Conservation (phyloP, 2,797 vertebrate species). For the Microtus californicus region DNA sequence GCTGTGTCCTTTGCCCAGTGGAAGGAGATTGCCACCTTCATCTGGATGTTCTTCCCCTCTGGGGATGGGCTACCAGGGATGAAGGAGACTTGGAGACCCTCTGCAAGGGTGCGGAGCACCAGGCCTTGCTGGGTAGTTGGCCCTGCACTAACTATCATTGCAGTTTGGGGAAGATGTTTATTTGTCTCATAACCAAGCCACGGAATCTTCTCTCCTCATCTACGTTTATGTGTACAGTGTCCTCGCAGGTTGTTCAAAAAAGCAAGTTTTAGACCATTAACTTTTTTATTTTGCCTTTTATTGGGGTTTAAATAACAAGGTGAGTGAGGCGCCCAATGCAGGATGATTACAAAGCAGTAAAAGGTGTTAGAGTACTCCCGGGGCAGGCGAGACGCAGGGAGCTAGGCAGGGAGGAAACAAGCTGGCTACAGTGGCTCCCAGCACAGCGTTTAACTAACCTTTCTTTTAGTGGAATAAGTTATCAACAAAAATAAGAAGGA, state of each 20-base stretch:
- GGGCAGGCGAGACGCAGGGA: fast-evolving
- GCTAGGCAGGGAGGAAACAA: too few relatives aligned
- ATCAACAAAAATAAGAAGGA: not conserved
- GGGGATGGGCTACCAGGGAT: not conserved
- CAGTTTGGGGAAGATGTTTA: not conserved
- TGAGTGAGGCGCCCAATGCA: not conserved
- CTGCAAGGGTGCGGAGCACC: too few relatives aligned
- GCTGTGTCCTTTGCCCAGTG: not conserved
- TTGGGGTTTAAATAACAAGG: constrained; percentile 79
- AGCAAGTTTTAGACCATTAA: constrained; percentile 75
- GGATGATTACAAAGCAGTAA: constrained; percentile 48
- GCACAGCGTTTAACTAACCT: not conserved
- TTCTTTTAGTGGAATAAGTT: not conserved
- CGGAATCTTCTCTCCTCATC: not conserved
- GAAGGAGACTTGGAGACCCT: not conserved
- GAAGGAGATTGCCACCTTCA: not conserved
- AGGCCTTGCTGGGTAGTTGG: not conserved
- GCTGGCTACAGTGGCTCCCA: fast-evolving
- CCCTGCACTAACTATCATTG: fast-evolving
- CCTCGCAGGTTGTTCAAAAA: constrained; percentile 57
- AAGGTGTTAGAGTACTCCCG: not conserved
- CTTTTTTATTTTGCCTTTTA: constrained; percentile 76
- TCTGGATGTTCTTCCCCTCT: fast-evolving
- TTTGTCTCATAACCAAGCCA: constrained; percentile 41
- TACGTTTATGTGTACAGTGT: constrained; percentile 56